Base-by-base conservation (phyloP, 2,888 invertebrate genomes). In the Amblyteles armatorius region DNA sequence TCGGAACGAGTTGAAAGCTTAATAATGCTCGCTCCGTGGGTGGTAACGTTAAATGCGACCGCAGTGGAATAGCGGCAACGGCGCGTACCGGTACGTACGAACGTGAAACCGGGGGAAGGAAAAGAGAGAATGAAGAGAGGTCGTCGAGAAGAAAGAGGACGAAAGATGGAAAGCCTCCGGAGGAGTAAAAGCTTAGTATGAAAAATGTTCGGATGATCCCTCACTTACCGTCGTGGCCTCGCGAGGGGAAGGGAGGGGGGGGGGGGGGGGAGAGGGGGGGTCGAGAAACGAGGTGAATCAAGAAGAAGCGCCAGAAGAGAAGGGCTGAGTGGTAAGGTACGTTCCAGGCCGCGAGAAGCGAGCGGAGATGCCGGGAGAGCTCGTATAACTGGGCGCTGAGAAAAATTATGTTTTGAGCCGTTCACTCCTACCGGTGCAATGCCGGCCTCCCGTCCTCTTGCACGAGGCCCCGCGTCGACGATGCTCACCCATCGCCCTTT, bases 171-270 rank as follows among this genome's bases (percentile, higher is more conserved):
- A 83, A 80, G 84, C 77, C 13, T 60, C 72, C 69, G 72, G 60
- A 86, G 83, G 84, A 86, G 83, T 87, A 84, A 88, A 89, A 91
- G 91, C 91, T 91, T 91, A 90, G 89, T 88, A 90, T 92, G 91
- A 92, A 90, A 91, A 91, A 92, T 91, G 90, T 86, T 86, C 85
- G 90, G 91, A 91, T 91, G 89, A 92, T 90, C 91, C 90, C 86
- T 84, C 86, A 88, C 88, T 85, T 87, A 87, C 85, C 86, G 85
- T 84, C 80, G 76, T 69, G 76, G 83, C 69, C 84, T 80, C 82
- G 60, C 76, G 65, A 57, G 36, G 50, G 29, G 69, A 1, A 3
- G 36, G 2, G 65, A 3, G 40, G 2, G 40, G 40, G 3, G 40
- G 33, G 33, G 2, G 1, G 36, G 36, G 36, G 36, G 33, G 33